Conservation (phyloP, 2,113 vertebrate species). For the Agapornis roseicollis region DNA sequence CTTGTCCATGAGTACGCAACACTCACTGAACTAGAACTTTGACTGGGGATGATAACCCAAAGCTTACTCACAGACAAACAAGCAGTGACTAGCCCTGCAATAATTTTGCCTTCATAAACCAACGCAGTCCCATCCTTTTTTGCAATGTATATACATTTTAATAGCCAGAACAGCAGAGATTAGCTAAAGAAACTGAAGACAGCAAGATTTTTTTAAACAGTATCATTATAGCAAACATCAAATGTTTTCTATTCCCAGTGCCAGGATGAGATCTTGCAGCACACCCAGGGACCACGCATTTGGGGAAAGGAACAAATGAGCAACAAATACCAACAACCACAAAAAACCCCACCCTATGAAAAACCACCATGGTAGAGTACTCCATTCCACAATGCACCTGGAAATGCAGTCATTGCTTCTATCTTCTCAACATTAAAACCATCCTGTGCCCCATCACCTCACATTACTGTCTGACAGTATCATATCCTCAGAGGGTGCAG, state of each 20-base stretch:
- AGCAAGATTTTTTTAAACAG: neutral
- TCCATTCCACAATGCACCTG: neutral
- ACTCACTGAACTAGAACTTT: neutral
- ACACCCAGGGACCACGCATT: rapidly evolving
- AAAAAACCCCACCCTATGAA: neutral
- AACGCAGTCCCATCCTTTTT: neutral
- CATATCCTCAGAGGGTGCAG: neutral
- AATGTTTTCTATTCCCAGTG: neutral
- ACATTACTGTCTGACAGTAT: no score
- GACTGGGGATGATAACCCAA: neutral
- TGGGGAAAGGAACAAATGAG: neutral
- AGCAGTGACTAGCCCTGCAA: neutral
- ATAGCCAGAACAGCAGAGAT: neutral
- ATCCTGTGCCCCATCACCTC: neutral
- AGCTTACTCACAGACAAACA: neutral
- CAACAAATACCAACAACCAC: neutral
- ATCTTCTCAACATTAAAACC: neutral
- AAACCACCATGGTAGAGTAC: neutral
- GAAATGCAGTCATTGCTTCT: neutral
- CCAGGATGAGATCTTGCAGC: neutral
- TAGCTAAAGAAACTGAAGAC: neutral
- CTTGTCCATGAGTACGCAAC: neutral
- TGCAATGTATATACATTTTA: neutral
- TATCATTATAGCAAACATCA: neutral
- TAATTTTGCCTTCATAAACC: neutral